These are phyloP conservation scores for Protonemura montana DNA, from an alignment of 2,888 invertebrate species.

Conservation along the genomic window DNA sequence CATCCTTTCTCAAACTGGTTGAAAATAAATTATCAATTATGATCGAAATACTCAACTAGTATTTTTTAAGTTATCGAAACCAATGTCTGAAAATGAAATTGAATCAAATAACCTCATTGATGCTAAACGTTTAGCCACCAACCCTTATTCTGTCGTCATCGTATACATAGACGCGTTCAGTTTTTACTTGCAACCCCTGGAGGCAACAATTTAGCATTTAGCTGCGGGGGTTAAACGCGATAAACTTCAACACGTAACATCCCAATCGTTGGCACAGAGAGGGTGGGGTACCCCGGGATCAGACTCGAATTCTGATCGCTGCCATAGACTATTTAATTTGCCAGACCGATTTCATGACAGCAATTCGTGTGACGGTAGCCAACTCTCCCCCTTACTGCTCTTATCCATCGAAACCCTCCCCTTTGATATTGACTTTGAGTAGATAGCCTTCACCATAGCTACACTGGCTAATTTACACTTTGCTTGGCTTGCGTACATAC, in stretches of 20 bases:
- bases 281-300: constrained; percentile 8
- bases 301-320: constrained; percentile 36
- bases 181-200: no score
- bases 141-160: no score
- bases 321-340: constrained; percentile 8
- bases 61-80: no score
- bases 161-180: no score
- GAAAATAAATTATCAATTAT: no score
- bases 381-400: constrained; percentile 38
- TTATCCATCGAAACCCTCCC: constrained; percentile 42
- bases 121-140: no score
- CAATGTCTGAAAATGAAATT: no score
- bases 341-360: neutral
- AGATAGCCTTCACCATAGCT: neutral
- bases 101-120: no score
- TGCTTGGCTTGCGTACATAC: neutral
- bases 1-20: no score
- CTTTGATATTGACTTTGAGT: constrained; percentile 24
- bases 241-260: neutral
- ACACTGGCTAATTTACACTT: constrained; percentile 35
- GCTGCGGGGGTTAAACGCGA: neutral
- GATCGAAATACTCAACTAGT: no score
- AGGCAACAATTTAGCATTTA: constrained; percentile 15
- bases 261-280: no score
- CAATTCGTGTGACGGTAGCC: constrained; percentile 4